phyloP scores from a whole-genome alignment of 1,140 invertebrate genomes.

The Linepithema humile region DNA sequence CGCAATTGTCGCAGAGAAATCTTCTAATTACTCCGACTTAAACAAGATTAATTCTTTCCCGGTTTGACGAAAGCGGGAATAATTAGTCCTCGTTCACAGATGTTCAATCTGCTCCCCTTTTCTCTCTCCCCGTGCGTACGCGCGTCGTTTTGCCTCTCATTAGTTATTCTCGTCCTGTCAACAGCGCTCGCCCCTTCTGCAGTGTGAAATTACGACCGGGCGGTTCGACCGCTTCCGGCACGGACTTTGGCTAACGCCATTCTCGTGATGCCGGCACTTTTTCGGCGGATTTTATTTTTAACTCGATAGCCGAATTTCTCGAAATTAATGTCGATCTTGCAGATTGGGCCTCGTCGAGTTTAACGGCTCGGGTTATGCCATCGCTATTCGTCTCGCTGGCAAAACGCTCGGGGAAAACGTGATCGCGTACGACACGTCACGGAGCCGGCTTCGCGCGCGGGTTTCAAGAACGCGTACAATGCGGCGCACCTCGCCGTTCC shows the following conservation, averaged over 20 bases:
- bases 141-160: constrained; percentile 42
- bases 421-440: constrained; percentile 44
- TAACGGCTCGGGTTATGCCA: neutral
- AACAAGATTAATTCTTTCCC: constrained; percentile 32
- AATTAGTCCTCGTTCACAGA: constrained; percentile 64
- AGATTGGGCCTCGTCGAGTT: neutral
- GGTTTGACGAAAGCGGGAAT: constrained; percentile 39
- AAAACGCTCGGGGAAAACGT: constrained; percentile 5
- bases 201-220: constrained; percentile 57
- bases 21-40: neutral
- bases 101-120: constrained; percentile 48
- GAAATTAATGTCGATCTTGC: neutral
- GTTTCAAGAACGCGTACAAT: constrained; percentile 75
- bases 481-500: constrained; percentile 76
- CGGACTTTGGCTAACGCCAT: constrained; percentile 29
- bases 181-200: constrained; percentile 50
- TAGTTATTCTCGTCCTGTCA: constrained; percentile 70
- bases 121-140: too few relatives aligned
- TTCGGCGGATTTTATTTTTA: neutral
- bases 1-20: neutral
- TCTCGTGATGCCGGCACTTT: constrained; percentile 6
- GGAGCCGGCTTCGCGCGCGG: constrained; percentile 51
- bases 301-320: neutral
- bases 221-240: constrained; percentile 41
- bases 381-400: neutral